These are phyloP conservation scores for Cheumatopsyche charites DNA, from an alignment of 1,140 invertebrate species.

Conservation along the genomic window DNA sequence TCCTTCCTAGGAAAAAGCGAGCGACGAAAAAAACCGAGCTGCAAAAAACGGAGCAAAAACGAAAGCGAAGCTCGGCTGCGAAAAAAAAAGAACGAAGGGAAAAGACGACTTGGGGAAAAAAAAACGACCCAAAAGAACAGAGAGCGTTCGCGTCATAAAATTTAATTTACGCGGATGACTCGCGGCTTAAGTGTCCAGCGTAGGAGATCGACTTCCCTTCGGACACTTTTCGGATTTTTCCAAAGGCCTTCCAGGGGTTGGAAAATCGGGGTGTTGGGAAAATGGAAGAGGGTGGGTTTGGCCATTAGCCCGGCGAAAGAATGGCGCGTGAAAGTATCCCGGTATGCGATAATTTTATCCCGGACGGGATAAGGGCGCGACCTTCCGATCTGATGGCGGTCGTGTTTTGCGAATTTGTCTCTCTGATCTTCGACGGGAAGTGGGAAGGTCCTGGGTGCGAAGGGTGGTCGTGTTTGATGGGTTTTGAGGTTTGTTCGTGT, in stretches of 20 bases:
- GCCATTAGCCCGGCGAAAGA: neutral
- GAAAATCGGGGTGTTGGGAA: neutral
- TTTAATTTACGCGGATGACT: slow-evolving; percentile 41
- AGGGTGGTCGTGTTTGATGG: too few relatives aligned
- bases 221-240: neutral
- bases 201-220: slow-evolving; percentile 1
- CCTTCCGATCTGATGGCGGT: neutral
- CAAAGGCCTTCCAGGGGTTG: too few relatives aligned
- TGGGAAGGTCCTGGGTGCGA: too few relatives aligned
- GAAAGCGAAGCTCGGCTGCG: too few relatives aligned
- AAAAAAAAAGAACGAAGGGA: neutral
- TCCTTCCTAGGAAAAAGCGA: too few relatives aligned
- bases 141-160: slow-evolving; percentile 32
- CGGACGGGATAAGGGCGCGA: neutral
- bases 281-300: neutral
- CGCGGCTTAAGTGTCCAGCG: slow-evolving; percentile 23
- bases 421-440: too few relatives aligned
- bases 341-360: slow-evolving; percentile 23
- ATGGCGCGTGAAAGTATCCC: slow-evolving; percentile 17
- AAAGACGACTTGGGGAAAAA: slow-evolving; percentile 2
- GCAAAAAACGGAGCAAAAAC: too few relatives aligned
- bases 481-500: too few relatives aligned
- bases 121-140: neutral
- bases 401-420: too few relatives aligned
- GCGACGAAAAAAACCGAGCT: too few relatives aligned